These are phyloP conservation scores for Orgyia antiqua DNA, from an alignment of 2,888 invertebrate species.

Conservation along the genomic window DNA sequence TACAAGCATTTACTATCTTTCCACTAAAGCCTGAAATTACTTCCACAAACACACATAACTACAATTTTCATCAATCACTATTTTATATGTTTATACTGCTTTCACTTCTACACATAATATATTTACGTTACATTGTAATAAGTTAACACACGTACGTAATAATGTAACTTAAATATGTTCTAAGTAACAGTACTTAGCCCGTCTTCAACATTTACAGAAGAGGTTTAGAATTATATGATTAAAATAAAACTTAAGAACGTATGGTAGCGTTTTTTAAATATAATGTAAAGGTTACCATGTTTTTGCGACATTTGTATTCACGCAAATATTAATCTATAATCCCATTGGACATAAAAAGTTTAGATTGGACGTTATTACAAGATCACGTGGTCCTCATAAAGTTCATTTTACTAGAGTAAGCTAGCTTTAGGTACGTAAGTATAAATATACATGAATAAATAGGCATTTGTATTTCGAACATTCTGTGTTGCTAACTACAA, in stretches of 20 bases:
- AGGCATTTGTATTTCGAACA: conserved; percentile 64
- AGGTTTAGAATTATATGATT: conserved; percentile 16
- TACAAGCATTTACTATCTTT: no score
- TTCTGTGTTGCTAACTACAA: conserved; percentile 54
- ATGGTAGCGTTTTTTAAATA: conserved; percentile 26
- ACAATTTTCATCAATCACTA: conserved; percentile 24
- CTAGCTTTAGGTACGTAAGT: conserved; percentile 61
- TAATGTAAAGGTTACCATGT: conserved; percentile 26
- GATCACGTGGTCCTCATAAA: conserved; percentile 29
- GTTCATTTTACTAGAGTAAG: conserved; percentile 63
- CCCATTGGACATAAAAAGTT: conserved; percentile 23
- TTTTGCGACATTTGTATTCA: conserved; percentile 24
- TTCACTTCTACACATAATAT: conserved; percentile 18
- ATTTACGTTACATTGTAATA: conserved; percentile 14
- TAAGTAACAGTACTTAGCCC: conserved; percentile 24
- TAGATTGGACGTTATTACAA: conserved; percentile 23
- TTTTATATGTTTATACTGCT: conserved; percentile 33
- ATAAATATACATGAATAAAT: conserved; percentile 42
- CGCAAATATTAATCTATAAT: conserved; percentile 21
- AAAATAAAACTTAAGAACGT: conserved; percentile 23
- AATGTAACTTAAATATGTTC: conserved; percentile 20
- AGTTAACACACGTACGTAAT: background rate
- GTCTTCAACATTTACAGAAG: conserved; percentile 16
- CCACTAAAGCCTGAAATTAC: no score
- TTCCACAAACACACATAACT: no score